Percentiles rank a stretch among this genome's conserved stretches.
These are phyloP conservation scores for Chalcosyrphus nemorum DNA, from an alignment of 2,888 invertebrate species.

Conservation along the genomic window DNA sequence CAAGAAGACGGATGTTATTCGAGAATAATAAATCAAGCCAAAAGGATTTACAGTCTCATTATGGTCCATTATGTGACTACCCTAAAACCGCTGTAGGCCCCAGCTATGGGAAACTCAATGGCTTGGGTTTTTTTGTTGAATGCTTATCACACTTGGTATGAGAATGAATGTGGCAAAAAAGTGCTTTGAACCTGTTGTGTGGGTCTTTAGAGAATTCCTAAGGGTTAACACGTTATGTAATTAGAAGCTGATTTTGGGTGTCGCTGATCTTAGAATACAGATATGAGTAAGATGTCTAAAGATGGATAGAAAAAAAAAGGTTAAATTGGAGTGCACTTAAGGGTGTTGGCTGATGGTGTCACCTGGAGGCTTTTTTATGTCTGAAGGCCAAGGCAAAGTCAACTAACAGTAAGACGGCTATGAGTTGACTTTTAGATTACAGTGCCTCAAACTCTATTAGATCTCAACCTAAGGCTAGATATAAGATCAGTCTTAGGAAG, in stretches of 20 bases:
- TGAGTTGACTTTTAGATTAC: too few species aligned
- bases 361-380: too few species aligned
- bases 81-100: neutral
- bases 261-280: neutral
- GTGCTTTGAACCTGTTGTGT: neutral
- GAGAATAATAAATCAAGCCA: neutral
- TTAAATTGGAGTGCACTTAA: neutral
- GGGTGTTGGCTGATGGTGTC: too few species aligned
- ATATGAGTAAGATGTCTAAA: neutral
- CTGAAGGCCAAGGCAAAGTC: too few species aligned
- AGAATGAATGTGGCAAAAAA: neutral
- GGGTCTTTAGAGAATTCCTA: neutral
- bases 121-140: neutral
- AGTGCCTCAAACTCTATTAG: too few species aligned
- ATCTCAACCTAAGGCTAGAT: too few species aligned
- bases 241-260: neutral
- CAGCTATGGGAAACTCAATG: too few species aligned
- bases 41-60: neutral
- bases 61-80: neutral
- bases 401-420: too few species aligned
- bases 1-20: conserved; percentile 1
- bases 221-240: neutral
- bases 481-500: too few species aligned
- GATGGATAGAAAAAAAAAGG: neutral
- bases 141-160: neutral